These are phyloP conservation scores for Steinernema feltiae DNA, from an alignment of 1,140 invertebrate species.

Conservation along the genomic window DNA sequence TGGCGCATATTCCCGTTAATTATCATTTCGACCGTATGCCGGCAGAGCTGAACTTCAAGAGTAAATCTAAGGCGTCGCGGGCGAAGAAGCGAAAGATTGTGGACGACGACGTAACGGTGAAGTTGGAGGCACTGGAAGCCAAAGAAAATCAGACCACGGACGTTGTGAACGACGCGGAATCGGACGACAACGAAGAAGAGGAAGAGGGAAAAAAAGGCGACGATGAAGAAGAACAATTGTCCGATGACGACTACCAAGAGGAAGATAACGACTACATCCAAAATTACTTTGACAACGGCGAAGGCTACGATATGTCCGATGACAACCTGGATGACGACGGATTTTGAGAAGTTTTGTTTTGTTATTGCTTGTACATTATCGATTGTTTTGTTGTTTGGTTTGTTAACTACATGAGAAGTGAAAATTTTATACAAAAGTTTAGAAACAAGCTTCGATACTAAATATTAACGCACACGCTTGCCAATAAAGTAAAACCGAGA, in stretches of 20 bases:
- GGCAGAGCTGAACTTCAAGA: constrained; percentile 24
- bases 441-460: no score
- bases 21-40: constrained; percentile 21
- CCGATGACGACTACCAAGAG: constrained; percentile 53
- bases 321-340: constrained; percentile 56
- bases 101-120: constrained; percentile 55
- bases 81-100: constrained; percentile 29
- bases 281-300: constrained; percentile 60
- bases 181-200: constrained; percentile 38
- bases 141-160: constrained; percentile 16
- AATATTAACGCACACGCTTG: no score
- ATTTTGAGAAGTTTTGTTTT: not conserved
- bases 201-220: constrained; percentile 16
- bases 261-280: constrained; percentile 60
- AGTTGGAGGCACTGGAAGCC: constrained; percentile 44
- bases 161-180: constrained; percentile 25
- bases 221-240: constrained; percentile 25
- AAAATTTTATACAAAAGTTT: not conserved
- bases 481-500: no score
- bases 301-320: constrained; percentile 57
- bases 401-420: not conserved
- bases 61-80: not conserved
- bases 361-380: constrained; percentile 4
- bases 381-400: constrained; percentile 10
- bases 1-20: not conserved